Base-by-base conservation (phyloP, 2,888 invertebrate genomes). In the Leucophora obtusa region DNA sequence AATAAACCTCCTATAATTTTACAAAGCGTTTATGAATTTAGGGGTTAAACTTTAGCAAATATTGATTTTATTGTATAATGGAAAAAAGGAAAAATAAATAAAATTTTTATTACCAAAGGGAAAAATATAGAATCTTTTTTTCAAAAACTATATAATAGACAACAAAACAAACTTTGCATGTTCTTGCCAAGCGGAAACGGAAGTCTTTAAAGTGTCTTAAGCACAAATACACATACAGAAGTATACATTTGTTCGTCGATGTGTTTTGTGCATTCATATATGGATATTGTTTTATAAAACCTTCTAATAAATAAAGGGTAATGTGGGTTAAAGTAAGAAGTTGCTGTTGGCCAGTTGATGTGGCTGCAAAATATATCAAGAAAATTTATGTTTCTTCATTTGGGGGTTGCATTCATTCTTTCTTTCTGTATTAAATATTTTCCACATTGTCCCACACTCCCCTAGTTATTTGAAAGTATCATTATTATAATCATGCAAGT, bases 121-220 rank as follows among this genome's bases (percentile, higher is more conserved):
- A 54, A 14, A 21, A 54, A 59, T n/a, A 47, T 47, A 33, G 50
- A 53, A 59, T 51, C 11, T 21, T 21, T 59, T 18, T 24, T 11
- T 17, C 24, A 14, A 65, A 65, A 74, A 28, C 8, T 28, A 63
- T 51, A 68, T 50, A 62, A 17, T 7, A 6, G 24, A 21, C 10
- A 24, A 53, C 59, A 77, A 43, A 65, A 65, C 47, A 73, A 69
- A 70, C 62, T 65, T 74, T 79, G 79, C 79, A 70, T 79, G 79
- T 65, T 74, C 43, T n/a, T 70, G 73, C 38, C 79, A 71, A 79
- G 60, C 65, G 79, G 74, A 79, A 79, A 71, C 79, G 79, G 79
- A 79, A 66, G 74, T 79, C 33, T 79, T 75, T 71, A 70, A 79
- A 71, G 18, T 70, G 28, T 69, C 53, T 68, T 59, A 75, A 66